Percentiles rank a stretch among this genome's conserved stretches.
phyloP scores from a whole-genome alignment of 2,797 vertebrate genomes.

The Ctenochaetus hawaiiensis region DNA sequence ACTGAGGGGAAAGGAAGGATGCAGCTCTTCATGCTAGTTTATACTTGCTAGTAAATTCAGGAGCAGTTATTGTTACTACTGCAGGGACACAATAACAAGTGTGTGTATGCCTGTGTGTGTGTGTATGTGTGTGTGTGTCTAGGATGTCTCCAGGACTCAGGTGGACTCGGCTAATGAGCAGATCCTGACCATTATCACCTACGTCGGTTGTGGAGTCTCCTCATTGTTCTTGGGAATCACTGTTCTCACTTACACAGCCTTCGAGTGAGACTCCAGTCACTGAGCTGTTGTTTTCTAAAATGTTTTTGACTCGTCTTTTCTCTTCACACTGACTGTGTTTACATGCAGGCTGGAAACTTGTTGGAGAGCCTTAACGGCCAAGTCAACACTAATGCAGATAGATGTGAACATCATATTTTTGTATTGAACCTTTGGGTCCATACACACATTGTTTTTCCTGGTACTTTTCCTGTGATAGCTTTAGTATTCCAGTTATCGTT shows the following conservation, averaged over 20 bases:
- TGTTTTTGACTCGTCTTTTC: not conserved
- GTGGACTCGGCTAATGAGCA: slow-evolving; percentile 79
- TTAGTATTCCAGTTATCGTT: not conserved
- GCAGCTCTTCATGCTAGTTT: not conserved
- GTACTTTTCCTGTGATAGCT: not conserved
- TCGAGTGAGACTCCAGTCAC: slow-evolving; percentile 86
- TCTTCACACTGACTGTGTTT: slow-evolving; percentile 2
- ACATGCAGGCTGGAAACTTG: not conserved
- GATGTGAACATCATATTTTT: not conserved
- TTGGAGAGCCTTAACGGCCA: not conserved
- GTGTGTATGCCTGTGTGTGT: not conserved
- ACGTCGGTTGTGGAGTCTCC: slow-evolving; percentile 90
- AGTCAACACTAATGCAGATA: not conserved
- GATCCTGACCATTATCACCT: slow-evolving; percentile 89
- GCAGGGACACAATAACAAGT: not conserved
- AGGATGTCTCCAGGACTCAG: slow-evolving; percentile 87
- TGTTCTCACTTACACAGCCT: slow-evolving; percentile 87
- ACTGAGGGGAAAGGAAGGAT: not conserved
- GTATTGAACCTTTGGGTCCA: not conserved
- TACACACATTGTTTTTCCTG: not conserved
- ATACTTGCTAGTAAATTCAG: not conserved
- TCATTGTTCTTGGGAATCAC: slow-evolving; percentile 91
- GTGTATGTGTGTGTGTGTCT: slow-evolving; percentile 13
- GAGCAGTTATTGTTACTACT: slow-evolving; percentile 1
- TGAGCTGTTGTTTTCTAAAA: not conserved